A percentile compares a stretch with the other conserved stretches of the same genome.
Conservation (phyloP, 1,140 invertebrate genomes). For the Psix sp. region DNA sequence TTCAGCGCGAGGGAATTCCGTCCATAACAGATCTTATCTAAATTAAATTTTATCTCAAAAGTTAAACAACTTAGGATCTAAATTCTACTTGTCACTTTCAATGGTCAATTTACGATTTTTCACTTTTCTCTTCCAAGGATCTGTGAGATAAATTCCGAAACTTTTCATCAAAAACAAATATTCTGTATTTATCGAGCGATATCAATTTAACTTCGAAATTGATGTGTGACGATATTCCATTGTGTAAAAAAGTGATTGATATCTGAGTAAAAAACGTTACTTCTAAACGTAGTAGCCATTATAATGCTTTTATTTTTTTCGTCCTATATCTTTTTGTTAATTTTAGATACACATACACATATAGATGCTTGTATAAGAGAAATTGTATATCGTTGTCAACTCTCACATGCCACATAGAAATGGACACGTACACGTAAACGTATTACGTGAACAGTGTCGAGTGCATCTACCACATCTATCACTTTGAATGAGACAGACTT, state of each 20-base stretch:
- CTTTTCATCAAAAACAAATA: no score
- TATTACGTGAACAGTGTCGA: slow-evolving; percentile 53
- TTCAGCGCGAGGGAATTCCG: slow-evolving; percentile 20
- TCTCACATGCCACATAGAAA: slow-evolving; percentile 34
- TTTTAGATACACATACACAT: slow-evolving; percentile 10
- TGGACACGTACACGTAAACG: slow-evolving; percentile 45
- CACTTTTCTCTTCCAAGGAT: no score
- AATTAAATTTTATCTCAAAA: not conserved
- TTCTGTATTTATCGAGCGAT: no score
- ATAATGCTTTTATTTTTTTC: no score
- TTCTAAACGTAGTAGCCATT: not conserved
- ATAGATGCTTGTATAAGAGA: slow-evolving; percentile 25
- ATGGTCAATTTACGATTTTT: slow-evolving; percentile 20
- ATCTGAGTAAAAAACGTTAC: not conserved
- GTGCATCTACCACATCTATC: slow-evolving; percentile 57
- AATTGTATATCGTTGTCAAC: slow-evolving; percentile 28
- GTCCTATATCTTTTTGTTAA: no score
- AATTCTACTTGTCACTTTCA: slow-evolving; percentile 19
- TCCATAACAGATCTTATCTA: not conserved
- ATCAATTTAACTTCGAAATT: no score
- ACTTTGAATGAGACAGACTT: slow-evolving; percentile 44
- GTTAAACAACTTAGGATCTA: slow-evolving; percentile 21
- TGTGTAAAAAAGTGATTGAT: no score
- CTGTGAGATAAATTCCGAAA: no score
- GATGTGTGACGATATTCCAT: no score